Conservation (phyloP, 2,797 vertebrate genomes). For the Myotis pilosus region DNA sequence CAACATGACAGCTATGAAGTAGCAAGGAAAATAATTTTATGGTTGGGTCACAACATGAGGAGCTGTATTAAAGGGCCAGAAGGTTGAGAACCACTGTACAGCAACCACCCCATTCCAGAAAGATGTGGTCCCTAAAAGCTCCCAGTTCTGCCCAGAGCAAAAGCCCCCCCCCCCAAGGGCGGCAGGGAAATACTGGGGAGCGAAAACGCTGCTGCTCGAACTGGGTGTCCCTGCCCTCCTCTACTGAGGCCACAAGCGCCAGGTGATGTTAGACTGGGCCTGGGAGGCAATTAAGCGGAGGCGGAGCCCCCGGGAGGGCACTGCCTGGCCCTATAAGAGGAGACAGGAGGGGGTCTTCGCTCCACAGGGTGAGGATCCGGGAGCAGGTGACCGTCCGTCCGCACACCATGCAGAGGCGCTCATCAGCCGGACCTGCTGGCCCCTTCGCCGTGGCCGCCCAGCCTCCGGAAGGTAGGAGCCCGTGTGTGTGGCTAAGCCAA, state of each 20-base stretch:
- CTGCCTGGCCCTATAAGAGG: no score
- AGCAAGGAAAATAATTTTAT: no score
- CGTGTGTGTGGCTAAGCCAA: neutral
- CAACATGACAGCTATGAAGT: no score
- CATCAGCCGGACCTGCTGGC: no score
- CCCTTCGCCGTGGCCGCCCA: accelerated
- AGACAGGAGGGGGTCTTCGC: neutral
- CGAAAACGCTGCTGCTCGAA: neutral
- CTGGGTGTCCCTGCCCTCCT: accelerated
- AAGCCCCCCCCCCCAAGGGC: neutral
- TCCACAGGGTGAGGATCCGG: neutral
- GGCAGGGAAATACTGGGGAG: neutral
- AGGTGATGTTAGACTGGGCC: neutral
- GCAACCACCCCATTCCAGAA: neutral
- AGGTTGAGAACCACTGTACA: no score
- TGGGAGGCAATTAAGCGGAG: neutral
- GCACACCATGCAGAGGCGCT: neutral
- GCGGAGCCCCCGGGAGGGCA: no score
- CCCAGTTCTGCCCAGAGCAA: neutral
- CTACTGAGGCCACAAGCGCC: accelerated
- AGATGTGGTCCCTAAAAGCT: neutral
- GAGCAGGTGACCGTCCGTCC: no score
- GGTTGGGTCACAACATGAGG: no score
- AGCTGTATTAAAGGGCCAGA: no score
- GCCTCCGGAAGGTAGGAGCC: neutral